These are phyloP conservation scores for Enteromius paludinosus DNA, from an alignment of 2,797 vertebrate genomes.

Conservation along the genomic window DNA sequence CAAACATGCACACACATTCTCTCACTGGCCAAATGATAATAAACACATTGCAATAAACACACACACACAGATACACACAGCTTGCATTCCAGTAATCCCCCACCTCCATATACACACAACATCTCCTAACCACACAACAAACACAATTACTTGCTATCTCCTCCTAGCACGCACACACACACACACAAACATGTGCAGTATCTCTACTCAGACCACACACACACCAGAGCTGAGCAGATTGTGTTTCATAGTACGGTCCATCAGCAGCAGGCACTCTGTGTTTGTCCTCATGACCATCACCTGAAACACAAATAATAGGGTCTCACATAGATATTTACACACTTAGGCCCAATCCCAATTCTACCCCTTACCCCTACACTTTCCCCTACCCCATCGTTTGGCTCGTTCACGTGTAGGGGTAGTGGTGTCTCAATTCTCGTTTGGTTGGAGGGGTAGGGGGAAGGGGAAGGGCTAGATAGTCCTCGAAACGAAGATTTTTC, in stretches of 20 bases:
- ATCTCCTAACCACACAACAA: conserved; percentile 34
- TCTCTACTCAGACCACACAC: conserved; percentile 21
- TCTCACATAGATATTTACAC: conserved; percentile 51
- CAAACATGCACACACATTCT: conserved; percentile 52
- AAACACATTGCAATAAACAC: conserved; percentile 61
- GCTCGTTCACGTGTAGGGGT: too few relatives aligned
- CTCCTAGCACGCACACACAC: conserved; percentile 51
- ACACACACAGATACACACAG: conserved; percentile 46
- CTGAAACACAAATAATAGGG: conserved; percentile 50
- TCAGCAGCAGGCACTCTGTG: conserved; percentile 38
- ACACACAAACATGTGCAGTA: conserved; percentile 27
- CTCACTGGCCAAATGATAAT: conserved; percentile 58
- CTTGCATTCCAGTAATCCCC: conserved; percentile 58
- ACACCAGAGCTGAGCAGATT: conserved; percentile 54
- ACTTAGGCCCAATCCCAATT: too few relatives aligned
- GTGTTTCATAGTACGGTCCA: conserved; percentile 31
- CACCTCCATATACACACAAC: conserved; percentile 46
- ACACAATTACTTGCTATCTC: conserved; percentile 61
- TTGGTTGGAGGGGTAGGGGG: too few relatives aligned
- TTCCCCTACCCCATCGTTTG: too few relatives aligned
- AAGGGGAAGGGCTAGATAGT: too few relatives aligned
- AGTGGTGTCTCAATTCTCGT: too few relatives aligned
- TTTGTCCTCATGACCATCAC: conserved; percentile 45
- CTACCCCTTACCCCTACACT: too few relatives aligned
- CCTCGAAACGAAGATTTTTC: too few relatives aligned